phyloP scores from a whole-genome alignment of 2,113 vertebrate species.

The Stigmatopora argus region DNA sequence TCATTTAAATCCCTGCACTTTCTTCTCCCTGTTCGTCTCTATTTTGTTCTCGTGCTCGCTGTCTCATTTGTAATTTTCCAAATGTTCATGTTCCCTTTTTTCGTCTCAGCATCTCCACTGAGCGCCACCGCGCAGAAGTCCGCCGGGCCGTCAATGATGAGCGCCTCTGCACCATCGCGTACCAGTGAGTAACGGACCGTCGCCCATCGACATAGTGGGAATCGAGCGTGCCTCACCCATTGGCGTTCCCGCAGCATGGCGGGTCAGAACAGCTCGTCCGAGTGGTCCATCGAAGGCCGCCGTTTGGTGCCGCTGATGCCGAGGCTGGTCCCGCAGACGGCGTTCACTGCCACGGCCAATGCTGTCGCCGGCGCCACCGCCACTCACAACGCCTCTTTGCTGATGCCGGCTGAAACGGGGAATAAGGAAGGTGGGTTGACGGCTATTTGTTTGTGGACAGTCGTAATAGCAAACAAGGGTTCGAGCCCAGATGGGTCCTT shows the following conservation, averaged over 20 bases:
- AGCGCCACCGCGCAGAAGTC: slow-evolving; percentile 95
- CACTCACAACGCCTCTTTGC: slow-evolving; percentile 88
- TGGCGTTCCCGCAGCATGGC: slow-evolving; percentile 78
- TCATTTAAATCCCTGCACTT: too few relatives aligned
- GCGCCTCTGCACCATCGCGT: slow-evolving; percentile 91
- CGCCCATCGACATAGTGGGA: neutral
- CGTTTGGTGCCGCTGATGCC: slow-evolving; percentile 94
- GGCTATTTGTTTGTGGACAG: neutral
- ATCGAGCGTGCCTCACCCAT: neutral
- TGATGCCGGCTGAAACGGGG: slow-evolving; percentile 88
- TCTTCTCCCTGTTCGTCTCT: too few relatives aligned
- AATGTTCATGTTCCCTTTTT: neutral
- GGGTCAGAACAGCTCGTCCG: slow-evolving; percentile 92
- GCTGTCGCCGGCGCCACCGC: slow-evolving; percentile 87
- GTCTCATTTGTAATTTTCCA: neutral
- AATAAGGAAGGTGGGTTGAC: slow-evolving; percentile 87
- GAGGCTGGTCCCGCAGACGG: slow-evolving; percentile 91
- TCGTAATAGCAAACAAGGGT: too few relatives aligned
- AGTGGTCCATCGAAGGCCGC: slow-evolving; percentile 97
- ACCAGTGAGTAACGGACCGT: slow-evolving; percentile 79
- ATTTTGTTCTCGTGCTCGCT: too few relatives aligned
- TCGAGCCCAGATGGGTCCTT: too few relatives aligned
- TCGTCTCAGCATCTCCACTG: slow-evolving; percentile 87
- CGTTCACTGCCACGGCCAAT: slow-evolving; percentile 90
- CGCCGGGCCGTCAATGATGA: slow-evolving; percentile 97